Base-by-base conservation (phyloP, 2,113 vertebrate genomes). In the Percopsis transmontana region DNA sequence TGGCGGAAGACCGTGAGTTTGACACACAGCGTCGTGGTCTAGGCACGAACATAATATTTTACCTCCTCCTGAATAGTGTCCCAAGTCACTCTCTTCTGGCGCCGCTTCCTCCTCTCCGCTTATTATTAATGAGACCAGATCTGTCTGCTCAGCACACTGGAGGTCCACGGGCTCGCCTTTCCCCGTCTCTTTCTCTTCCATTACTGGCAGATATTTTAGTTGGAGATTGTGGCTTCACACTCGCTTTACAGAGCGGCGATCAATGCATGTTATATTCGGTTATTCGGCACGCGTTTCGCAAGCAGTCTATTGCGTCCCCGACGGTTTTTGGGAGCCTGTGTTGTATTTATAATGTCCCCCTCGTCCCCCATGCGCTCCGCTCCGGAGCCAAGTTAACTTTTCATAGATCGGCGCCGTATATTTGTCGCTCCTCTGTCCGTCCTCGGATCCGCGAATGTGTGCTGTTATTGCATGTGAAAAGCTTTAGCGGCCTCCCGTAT, bases 121-220 rank as follows among this genome's bases (percentile, higher is more conserved):
- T 87, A 91, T 91, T 85, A 90, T 90, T 89, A 92, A 91, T 88
- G 90, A 91, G 87, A 91, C 85, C 74, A 89, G 88, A 85, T 89
- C 88, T 56, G 85, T 47, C 77, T 90, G 88, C 77, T 91, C 84
- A 81, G 87, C 80, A 72, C 87, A 66, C 69, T 87, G 91, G 76
- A 87, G 85, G 72, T 85, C 86, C 82, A 77, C 86, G 10, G 89
- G 84, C 79, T 88, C 82, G 74, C 65, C 63, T 56, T 76, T 77
- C 72, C 67, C 81, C 64, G 82, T 21, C 39, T 74, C 86, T 27
- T 70, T 76, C 85, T 87, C 87, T 59, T 91, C 91, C 91, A 92
- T 92, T 77, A 58, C 87, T 67, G 50, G 51, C 50, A 57, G 53
- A 41, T 40, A 48, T 48, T 56, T 55, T 41, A 18, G 18, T 45